Base-by-base conservation (phyloP, 2,113 vertebrate species). In the Misgurnus mizolepis region DNA sequence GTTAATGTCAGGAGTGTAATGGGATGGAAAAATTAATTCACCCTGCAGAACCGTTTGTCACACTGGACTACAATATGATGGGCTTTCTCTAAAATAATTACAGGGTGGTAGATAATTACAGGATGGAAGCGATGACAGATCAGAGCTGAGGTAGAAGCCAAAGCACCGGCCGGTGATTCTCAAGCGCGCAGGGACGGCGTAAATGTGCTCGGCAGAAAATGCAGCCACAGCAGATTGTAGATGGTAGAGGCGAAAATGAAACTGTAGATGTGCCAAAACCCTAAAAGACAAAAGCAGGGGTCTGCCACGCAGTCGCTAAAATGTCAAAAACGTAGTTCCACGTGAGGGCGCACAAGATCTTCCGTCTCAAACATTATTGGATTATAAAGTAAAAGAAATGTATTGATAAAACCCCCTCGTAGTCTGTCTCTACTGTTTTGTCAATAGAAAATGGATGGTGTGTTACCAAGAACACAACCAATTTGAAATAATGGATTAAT, bases 21-120 rank as follows among this genome's bases (percentile, higher is more conserved):
- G 69, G 40, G 34, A 72, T 43, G 50, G 49, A 71, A 55, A 70
- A 71, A 40, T 55, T 0, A 72, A 41, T 41, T 58, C 17, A 18
- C 50, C 15, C 50, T 58, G 34, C n/a, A 58, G 34, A 72, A 72
- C 15, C 12, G 34, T 40, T 53, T 72, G 50, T 72, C 69, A 43
- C 41, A 58, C n/a, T 41, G 39, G 69, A 7, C 34, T 41, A 40
- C 55, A 58, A 72, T 58, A 41, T 41, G n/a, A 58, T 18, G 17
- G 55, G 17, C n/a, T 58, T 56, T 71, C 69, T 71, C 27, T 11
- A n/a, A 56, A 71, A 71, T 41, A 53, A 71, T 71, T 71, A 56
- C 39, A 71, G 50, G 14, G 39, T n/a, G 50, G 50, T 56, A 6
- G 17, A 58, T 72, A 58, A 72, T 72, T 72, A 17, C 17, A 58